Conservation (phyloP, 2,888 invertebrate species). For the Coelinius sp. region DNA sequence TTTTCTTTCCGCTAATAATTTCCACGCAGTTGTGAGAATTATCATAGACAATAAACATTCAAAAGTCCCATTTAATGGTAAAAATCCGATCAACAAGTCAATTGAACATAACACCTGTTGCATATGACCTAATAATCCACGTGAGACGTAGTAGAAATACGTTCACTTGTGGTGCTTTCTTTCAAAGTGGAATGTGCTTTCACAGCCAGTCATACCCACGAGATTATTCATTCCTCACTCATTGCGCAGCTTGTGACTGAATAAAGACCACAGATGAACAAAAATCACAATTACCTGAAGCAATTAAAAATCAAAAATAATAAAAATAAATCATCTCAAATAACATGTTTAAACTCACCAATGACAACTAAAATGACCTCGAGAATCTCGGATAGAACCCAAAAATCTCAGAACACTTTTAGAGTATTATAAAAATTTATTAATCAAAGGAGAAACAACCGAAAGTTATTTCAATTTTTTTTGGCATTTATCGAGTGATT, state of each 20-base stretch:
- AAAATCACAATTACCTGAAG: neutral
- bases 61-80: no score
- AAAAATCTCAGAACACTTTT: neutral
- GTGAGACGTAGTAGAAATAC: neutral
- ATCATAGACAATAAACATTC: neutral
- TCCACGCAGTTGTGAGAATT: neutral
- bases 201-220: neutral
- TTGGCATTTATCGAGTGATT: slow-evolving; percentile 3
- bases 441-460: slow-evolving; percentile 3
- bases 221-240: neutral
- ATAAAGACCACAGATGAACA: neutral
- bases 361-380: no score
- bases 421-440: neutral
- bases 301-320: neutral
- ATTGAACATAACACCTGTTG: slow-evolving; percentile 5
- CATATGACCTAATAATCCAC: slow-evolving; percentile 1
- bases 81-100: neutral
- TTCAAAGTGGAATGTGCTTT: neutral
- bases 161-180: neutral
- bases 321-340: neutral
- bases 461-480: slow-evolving; percentile 10
- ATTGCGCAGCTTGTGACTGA: neutral
- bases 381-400: neutral
- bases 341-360: no score
- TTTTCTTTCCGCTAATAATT: neutral